Base-by-base conservation (phyloP, 1,140 invertebrate genomes). In the Teleopsis dalmanni region DNA sequence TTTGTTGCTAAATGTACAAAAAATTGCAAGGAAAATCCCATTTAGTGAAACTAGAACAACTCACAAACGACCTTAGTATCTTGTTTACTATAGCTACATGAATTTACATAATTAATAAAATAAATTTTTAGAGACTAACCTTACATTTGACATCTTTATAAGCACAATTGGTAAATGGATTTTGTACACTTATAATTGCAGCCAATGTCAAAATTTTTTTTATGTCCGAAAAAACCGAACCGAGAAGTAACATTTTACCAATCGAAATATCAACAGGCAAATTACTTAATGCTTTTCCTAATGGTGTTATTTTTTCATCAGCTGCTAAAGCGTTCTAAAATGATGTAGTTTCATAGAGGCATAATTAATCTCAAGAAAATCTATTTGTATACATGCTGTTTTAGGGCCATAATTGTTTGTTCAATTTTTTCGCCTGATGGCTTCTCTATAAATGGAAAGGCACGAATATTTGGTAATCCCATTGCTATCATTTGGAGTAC, bases 171-270 rank as follows among this genome's bases (percentile, higher is more conserved):
- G 92, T 95, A 63, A 95, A 91, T 5, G 95, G 92, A 58, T 81
- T 88, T 72, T 98, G 91, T 1, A 98, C 88, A 58, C 92, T 96
- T 14, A 99, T 74, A 13, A 88, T 87, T 16, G 94, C 91, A 4
- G 95, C 89, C 10, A 98, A 70, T 0, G 91, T 91, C 9, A 98
- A 72, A 10, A 94, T 81, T n/a, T 94, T 85, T 60, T 98, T 91
- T n/a, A 91, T 77, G 65, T 89, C 87, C 45, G 89, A 79, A 42
- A 96, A 94, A 23, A 95, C 80, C 19, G 87, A 88, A 7, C 91
- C 93, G 75, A 93, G 84, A 13, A 98, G 88, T 14, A 98, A 74
- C 82, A 98, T 96, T 76, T 98, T 98, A 2, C 95, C 95, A 53
- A 99, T 83, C 1, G 84, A 81, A 38, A 98, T 85, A 70, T 99